Base-by-base conservation (phyloP, 2,888 invertebrate species). In the Ormia ochracea region DNA sequence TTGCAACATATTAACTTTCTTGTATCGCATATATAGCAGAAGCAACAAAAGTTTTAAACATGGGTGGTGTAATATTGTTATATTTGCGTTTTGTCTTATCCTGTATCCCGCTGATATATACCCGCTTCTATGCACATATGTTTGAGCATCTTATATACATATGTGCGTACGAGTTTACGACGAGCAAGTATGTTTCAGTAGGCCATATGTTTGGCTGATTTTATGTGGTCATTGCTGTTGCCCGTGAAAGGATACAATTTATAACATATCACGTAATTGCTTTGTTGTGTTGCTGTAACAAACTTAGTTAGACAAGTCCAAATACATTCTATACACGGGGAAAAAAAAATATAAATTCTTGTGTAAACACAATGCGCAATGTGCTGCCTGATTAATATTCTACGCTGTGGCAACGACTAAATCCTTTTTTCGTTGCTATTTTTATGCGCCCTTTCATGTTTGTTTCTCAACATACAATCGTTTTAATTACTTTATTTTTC, bases 201-300 rank as follows among this genome's bases (percentile, higher is more conserved):
- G 54, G 56, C 45, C 36, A 52, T 28, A 54, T 54, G 26, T n/a
- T 12, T 12, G 52, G 54, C 56, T 63, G 19, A 33, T 17, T 70
- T 36, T 48, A 45, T 4, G 38, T 54, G 75, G 72, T 38, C 61
- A 72, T 21, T 70, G 17, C 58, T 76, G 56, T 76, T 38, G 76
- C 43, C 72, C 83, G 82, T 82, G 76, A 84, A 85, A 85, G 86
- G 85, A 84, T 84, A 84, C 74, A 84, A 87, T 88, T 86, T 87
- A 87, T 85, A 87, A 82, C 78, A 79, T 85, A 82, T 82, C 85
- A 83, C 84, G 84, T 86, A 86, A 87, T 88, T 86, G 87, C 85
- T 76, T 85, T 85, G 85, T 84, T 86, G 85, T 84, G 85, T 83
- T 81, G 73, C 82, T 82, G 80, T 74, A 81, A 80, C 65, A 81